Evolutionary conservation across 1,140 invertebrate species (phyloP), one percentile per base, ranked within the genome.

Genomic region (Drosophila watanabei): DNA sequence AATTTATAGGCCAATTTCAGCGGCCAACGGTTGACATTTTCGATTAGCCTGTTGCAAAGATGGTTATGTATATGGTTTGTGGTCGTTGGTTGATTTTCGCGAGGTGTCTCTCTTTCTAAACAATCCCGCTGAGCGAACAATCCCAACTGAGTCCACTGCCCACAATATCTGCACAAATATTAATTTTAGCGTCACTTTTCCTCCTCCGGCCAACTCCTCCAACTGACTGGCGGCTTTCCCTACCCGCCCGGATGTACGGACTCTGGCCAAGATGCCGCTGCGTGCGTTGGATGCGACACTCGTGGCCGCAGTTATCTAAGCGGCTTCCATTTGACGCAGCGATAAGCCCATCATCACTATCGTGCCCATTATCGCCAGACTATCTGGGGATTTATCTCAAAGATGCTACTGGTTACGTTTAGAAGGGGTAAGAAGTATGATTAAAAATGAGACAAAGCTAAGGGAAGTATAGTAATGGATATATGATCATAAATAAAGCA

Each of bases 271-370:
- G 37, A 45, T 46, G 28, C 4, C 60, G 52, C 45, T 78, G 54
- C 54, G 58, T 61, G 66, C 71, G 65, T 71, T 77, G 71, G 65
- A 75, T 86, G 83, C 85, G 85, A 43, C 85, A 88, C 73, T 75
- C 69, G 64, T 32, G 51, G 24, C 43, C 43, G 63, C 35, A 83
- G 41, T 89, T 88, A 88, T 89, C 85, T 88, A 88, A 88, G 66
- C 72, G 68, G 54, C 65, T 85, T 65, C 46, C 72, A 51, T 80
- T 85, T 88, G 86, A 72, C 85, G 86, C 86, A 89, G 85, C 69
- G 85, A 88, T 90, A 88, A 88, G 73, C 39, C 13, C 33, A 49
- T 51, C 60, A 78, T 80, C 78, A 84, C 48, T 60, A 54, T 54
- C 65, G 69, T 72, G 54, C 64, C 6, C 24, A 61, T 62, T 39